Evolutionary conservation across 1,140 invertebrate species (phyloP), one percentile per base, ranked within the genome.

Genomic region (Papilio xuthus): DNA sequence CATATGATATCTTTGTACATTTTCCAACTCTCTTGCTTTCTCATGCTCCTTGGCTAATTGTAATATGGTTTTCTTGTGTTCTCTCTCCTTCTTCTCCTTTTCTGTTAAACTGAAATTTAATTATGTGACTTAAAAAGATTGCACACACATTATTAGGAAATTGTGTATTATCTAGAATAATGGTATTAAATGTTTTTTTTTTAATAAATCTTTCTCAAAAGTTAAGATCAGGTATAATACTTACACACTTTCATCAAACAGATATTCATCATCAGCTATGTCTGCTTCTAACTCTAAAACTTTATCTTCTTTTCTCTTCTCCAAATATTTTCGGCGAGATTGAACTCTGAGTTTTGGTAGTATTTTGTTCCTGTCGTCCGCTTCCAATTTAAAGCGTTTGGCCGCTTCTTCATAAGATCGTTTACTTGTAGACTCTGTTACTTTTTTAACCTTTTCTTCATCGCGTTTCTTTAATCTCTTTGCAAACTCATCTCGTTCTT

Each of bases 271-370:
- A 93, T 99, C 99, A n/a, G 96, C 90, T 76, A 99, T 98, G 89
- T 99, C 98, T 26, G 96, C 97, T 94, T 99, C 99, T 50, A 99
- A 94, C 91, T 99, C 99, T n/a, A 96, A 95, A 53, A 99, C 95
- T 95, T 99, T 99, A 86, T 99, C 99, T 76, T 97, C 97, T 94
- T 99, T 99, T 74, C 99, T 95, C 93, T 99, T 99, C 83, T 97
- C 97, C 79, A 99, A 95, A 94, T 99, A 99, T 88, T 98, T 97
- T 75, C 98, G 95, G 44, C 99, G 95, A 0, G 99, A 99, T 90
- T 99, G 97, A 23, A 98, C 94, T 71, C 99, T 94, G 12, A 99
- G 89, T 85, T 97, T 97, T 15, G 98, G 98, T 63, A 99, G 94
- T 67, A 99, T 95, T 92, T 97, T 97, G 70, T 98, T 97, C 77